These are phyloP conservation scores for Thalpophila matura DNA, from an alignment of 2,888 invertebrate species.

Conservation along the genomic window DNA sequence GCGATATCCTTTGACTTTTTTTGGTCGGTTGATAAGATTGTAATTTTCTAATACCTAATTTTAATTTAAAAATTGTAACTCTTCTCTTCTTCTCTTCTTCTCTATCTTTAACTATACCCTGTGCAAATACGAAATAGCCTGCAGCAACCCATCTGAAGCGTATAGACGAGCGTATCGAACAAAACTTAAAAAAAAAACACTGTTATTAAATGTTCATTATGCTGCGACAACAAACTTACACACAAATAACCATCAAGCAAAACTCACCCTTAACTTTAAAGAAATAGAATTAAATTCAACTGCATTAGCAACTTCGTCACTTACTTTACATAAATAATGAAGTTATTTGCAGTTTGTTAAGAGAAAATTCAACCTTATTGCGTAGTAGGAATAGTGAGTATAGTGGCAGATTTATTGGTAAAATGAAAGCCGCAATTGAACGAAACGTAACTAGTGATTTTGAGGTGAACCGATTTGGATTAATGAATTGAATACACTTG, in stretches of 20 bases:
- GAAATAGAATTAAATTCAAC: conserved; percentile 25
- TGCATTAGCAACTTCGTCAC: conserved; percentile 39
- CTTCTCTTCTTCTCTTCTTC: too few relatives aligned
- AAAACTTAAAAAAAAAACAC: conserved; percentile 72
- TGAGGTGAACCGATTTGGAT: conserved; percentile 62
- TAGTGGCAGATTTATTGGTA: conserved; percentile 3
- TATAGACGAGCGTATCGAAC: conserved; percentile 77
- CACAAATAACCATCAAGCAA: conserved; percentile 23
- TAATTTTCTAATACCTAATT: too few relatives aligned
- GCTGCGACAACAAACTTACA: conserved; percentile 71
- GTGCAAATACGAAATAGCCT: conserved; percentile 79
- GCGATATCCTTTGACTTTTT: too few relatives aligned
- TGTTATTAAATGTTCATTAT: conserved; percentile 88
- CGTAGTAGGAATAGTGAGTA: neutral
- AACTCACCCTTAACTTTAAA: conserved; percentile 11
- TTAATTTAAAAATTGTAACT: too few relatives aligned
- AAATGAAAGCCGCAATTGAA: conserved; percentile 45
- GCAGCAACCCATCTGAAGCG: conserved; percentile 73
- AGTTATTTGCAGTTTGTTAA: conserved; percentile 26
- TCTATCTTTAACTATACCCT: conserved; percentile 64
- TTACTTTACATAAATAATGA: conserved; percentile 38
- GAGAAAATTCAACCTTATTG: conserved; percentile 29
- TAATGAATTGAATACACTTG: conserved; percentile 66
- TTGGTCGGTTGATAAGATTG: too few relatives aligned
- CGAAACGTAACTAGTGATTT: conserved; percentile 64